phyloP scores from a whole-genome alignment of 1,140 invertebrate genomes.

The Paramacrobiotus metropolitanus region DNA sequence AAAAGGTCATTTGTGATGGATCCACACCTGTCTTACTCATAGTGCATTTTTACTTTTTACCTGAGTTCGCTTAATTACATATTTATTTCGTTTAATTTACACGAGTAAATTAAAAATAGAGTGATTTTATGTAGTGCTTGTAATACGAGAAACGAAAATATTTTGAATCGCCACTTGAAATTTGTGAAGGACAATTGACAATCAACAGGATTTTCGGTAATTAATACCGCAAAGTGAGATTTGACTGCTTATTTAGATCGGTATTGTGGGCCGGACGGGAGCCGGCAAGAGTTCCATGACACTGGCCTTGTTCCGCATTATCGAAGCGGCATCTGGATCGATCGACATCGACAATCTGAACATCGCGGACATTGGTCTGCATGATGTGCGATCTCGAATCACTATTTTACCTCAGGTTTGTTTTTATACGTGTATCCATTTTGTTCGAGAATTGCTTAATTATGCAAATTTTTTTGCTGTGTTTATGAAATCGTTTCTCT shows the following conservation, averaged over 20 bases:
- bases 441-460: slow-evolving; percentile 5
- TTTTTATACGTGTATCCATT: not conserved
- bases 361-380: slow-evolving; percentile 23
- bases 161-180: too few species aligned
- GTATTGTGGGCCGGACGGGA: slow-evolving; percentile 29
- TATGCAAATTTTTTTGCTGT: not conserved
- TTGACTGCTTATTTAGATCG: slow-evolving; percentile 17
- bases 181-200: too few species aligned
- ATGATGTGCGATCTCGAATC: slow-evolving; percentile 23
- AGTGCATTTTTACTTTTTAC: too few species aligned
- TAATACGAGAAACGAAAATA: too few species aligned
- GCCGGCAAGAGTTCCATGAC: slow-evolving; percentile 29
- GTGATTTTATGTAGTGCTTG: too few species aligned
- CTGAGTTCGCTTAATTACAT: too few species aligned
- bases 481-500: not conserved
- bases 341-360: slow-evolving; percentile 28
- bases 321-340: slow-evolving; percentile 24
- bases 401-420: slow-evolving; percentile 29
- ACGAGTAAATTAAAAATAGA: too few species aligned
- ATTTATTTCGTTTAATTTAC: too few species aligned
- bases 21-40: too few species aligned
- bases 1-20: too few species aligned
- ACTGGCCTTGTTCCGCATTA: slow-evolving; percentile 28
- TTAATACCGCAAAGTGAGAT: too few species aligned
- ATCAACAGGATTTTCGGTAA: too few species aligned